Evolutionary conservation across 2,888 invertebrate genomes (phyloP).

Genomic region (Tenthredo notha): DNA sequence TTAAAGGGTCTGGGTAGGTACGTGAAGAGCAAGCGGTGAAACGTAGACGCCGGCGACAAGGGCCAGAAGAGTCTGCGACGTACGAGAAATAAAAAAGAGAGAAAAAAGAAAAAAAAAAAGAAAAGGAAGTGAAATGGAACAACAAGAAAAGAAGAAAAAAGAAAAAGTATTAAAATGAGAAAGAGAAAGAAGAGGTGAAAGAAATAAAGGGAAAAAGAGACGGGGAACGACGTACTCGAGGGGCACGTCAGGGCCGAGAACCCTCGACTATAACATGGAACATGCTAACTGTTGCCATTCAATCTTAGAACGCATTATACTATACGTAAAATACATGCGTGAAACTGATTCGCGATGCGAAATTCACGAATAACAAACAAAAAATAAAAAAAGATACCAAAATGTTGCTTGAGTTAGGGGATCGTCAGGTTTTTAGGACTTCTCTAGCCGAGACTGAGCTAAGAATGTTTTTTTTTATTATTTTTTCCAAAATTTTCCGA

Average conservation of each 20-base stretch:
- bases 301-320: constrained; percentile 59
- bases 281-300: constrained; percentile 51
- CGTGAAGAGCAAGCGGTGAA: constrained; percentile 37
- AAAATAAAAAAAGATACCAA: neutral
- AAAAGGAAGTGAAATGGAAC: neutral
- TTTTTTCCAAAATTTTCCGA: too few species aligned
- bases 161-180: neutral
- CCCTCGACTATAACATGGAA: constrained; percentile 56
- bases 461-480: too few species aligned
- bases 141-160: neutral
- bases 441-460: too few species aligned
- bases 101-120: neutral
- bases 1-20: constrained; percentile 64
- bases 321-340: constrained; percentile 34
- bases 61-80: constrained; percentile 32
- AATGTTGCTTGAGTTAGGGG: neutral
- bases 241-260: constrained; percentile 13
- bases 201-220: neutral
- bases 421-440: too few species aligned
- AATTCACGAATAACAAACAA: too few species aligned
- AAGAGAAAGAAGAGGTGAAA: neutral
- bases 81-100: neutral
- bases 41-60: constrained; percentile 48
- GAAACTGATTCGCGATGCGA: neutral
- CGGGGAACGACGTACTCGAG: neutral